Evolutionary conservation across 2,113 vertebrate genomes (phyloP).

Genomic region (Colaptes auratus): DNA sequence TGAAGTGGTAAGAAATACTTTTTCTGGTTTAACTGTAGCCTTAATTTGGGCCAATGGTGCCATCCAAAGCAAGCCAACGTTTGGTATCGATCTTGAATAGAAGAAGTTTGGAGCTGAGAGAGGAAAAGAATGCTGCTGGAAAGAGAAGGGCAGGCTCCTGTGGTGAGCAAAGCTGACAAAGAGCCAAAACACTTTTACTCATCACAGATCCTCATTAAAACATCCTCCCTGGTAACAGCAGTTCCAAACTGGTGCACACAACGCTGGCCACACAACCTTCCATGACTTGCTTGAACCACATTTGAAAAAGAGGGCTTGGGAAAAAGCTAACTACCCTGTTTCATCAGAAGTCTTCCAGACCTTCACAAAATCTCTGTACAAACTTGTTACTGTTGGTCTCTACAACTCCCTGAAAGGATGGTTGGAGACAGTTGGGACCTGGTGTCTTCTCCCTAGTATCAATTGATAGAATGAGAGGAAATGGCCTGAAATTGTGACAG

Average conservation of each 20-base stretch:
- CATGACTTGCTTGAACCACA: background rate
- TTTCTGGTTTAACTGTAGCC: background rate
- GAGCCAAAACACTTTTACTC: background rate
- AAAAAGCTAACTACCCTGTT: background rate
- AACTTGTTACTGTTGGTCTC: background rate
- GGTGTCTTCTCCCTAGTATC: too few relatives aligned
- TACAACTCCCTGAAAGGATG: too few relatives aligned
- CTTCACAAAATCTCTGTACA: background rate
- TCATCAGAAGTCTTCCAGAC: background rate
- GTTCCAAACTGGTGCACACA: background rate
- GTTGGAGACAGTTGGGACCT: too few relatives aligned
- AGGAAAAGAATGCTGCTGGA: background rate
- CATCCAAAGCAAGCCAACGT: background rate
- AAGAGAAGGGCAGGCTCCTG: background rate
- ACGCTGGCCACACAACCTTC: background rate
- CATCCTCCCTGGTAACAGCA: background rate
- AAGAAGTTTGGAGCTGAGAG: background rate
- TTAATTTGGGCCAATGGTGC: background rate
- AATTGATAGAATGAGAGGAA: too few relatives aligned
- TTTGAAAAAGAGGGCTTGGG: background rate
- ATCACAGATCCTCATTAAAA: background rate
- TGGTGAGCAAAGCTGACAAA: slow-evolving; percentile 19
- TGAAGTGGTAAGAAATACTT: background rate
- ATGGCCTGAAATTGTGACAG: too few relatives aligned
- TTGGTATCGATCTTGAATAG: background rate